Percentiles rank a stretch among this genome's conserved stretches.
phyloP scores from a whole-genome alignment of 2,888 invertebrate genomes.

The Nomada flava region DNA sequence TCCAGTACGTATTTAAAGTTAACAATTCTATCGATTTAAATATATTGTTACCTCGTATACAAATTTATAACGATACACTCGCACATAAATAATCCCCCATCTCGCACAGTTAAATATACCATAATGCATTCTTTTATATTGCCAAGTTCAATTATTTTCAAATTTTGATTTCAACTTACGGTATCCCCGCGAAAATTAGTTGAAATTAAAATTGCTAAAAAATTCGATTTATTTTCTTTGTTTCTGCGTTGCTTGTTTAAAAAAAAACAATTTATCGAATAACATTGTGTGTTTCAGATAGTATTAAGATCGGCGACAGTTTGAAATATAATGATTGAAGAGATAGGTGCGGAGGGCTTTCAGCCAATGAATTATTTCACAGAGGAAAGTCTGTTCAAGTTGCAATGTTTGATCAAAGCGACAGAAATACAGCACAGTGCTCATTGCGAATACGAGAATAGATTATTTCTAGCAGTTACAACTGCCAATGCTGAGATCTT shows the following conservation, averaged over 20 bases:
- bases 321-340: conserved; percentile 51
- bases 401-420: conserved; percentile 80
- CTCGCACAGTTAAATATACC: neutral
- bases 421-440: conserved; percentile 77
- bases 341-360: conserved; percentile 54
- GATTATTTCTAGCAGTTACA: conserved; percentile 79
- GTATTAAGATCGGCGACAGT: conserved; percentile 20
- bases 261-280: neutral
- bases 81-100: neutral
- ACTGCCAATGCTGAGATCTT: conserved; percentile 78
- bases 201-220: neutral
- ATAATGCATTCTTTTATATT: neutral
- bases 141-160: no score
- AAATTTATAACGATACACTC: neutral
- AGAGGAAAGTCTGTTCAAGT: conserved; percentile 77
- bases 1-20: neutral
- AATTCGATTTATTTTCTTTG: neutral
- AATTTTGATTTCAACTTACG: no score
- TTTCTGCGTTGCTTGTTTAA: neutral
- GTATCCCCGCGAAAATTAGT: neutral
- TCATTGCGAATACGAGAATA: conserved; percentile 76
- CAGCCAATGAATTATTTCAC: conserved; percentile 43
- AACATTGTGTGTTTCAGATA: conserved; percentile 45
- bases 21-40: conserved; percentile 22
- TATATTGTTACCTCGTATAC: neutral